phyloP scores from a whole-genome alignment of 1,140 invertebrate genomes.

The Anoplolepis gracilipes region DNA sequence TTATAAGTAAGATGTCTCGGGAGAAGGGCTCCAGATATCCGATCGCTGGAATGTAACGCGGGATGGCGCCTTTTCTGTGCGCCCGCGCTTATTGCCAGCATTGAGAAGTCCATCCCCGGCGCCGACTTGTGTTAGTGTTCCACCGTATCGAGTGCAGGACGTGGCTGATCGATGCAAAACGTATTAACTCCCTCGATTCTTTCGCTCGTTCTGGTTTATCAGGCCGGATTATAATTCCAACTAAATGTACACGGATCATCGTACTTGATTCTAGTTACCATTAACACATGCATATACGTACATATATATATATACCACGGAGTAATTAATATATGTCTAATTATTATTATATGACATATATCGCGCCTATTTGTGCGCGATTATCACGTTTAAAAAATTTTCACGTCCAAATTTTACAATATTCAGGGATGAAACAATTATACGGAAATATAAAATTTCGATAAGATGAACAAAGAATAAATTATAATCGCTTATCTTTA shows the following conservation, averaged over 20 bases:
- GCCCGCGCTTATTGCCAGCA: conserved; percentile 47
- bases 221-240: conserved; percentile 56
- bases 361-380: too few relatives aligned
- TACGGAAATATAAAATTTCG: neutral
- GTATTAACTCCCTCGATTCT: conserved; percentile 65
- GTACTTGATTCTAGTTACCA: conserved; percentile 31
- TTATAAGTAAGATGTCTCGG: conserved; percentile 77
- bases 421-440: neutral
- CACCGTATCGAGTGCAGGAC: conserved; percentile 67
- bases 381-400: neutral
- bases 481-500: neutral
- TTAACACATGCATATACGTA: neutral
- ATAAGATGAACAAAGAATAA: neutral
- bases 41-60: conserved; percentile 75
- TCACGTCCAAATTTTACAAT: neutral
- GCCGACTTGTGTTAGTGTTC: conserved; percentile 44
- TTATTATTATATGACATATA: neutral
- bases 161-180: conserved; percentile 76
- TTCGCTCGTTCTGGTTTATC: conserved; percentile 35
- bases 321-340: neutral
- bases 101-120: conserved; percentile 50
- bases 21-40: conserved; percentile 74
- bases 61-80: conserved; percentile 67
- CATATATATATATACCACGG: neutral
- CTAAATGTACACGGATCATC: conserved; percentile 55